Base-by-base conservation (phyloP, 2,113 vertebrate species). In the Hucho hucho region DNA sequence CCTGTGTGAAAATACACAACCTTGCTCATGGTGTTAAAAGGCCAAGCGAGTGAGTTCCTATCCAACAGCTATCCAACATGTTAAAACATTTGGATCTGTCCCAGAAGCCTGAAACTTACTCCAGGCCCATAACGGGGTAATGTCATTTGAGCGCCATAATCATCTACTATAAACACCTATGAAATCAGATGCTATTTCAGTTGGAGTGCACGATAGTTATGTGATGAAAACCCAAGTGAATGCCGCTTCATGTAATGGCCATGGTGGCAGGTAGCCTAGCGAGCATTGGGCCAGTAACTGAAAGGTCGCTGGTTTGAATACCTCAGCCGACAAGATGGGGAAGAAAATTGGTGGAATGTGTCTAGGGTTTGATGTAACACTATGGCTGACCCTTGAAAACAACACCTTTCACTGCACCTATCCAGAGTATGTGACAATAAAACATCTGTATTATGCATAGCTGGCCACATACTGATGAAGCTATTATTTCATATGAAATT, bases 211-310 rank as follows among this genome's bases (percentile, higher is more conserved):
- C 7, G 2, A 64, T 69, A 64, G 53, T 9, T 68, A 14, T 37
- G 78, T 74, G 79, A 85, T 89, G 81, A 87, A 87, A 87, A 81
- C 82, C 76, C 16, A 71, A 72, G 76, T 86, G 88, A 88, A 86
- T 70, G 77, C 75, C 70, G 70, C 29, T 79, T 85, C 79, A 84
- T 79, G 83, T 84, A 76, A 83, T 82, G 81, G 84, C 77, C 70
- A 59, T 68, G 70, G 69, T 64, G 28, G 76, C 37, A 43, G 37
- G 37, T 71, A 75, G 81, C 81, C 74, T 71, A 72, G 76, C 82
- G 78, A 78, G 9, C 7, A 11, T 43, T 43, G 37, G 37, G 37
- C 37, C 37, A 43, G 37, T 43, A 43, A 12, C 37, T 12, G 9
- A 43, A 43, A 43, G 37, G 37, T 43, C 37, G 2, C 9, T 43